A percentile compares a stretch with the other conserved stretches of the same genome.
These are phyloP conservation scores for Acanthopagrus latus DNA, from an alignment of 2,797 vertebrate genomes.

Conservation along the genomic window DNA sequence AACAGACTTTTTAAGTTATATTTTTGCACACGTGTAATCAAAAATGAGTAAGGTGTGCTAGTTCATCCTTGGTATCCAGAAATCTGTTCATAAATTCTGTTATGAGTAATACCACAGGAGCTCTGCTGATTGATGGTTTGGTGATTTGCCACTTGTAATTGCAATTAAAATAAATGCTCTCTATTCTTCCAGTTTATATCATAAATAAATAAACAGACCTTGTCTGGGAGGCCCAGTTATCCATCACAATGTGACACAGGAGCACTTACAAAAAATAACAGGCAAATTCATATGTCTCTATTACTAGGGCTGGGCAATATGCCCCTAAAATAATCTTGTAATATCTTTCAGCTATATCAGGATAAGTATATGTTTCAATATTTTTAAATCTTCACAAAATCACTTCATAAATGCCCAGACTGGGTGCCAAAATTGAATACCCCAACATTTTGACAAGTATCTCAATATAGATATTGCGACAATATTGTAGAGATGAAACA, in stretches of 20 bases:
- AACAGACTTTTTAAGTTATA: not conserved
- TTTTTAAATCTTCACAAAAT: too few species aligned
- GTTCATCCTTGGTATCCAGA: slow-evolving; percentile 1
- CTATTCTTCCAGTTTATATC: not conserved
- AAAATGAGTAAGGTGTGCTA: not conserved
- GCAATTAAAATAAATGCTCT: not conserved
- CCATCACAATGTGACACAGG: not conserved
- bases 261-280: not conserved
- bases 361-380: too few species aligned
- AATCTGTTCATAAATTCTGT: slow-evolving; percentile 2
- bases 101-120: not conserved
- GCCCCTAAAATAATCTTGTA: too few species aligned
- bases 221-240: not conserved
- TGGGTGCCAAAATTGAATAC: too few species aligned
- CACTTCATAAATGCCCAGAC: too few species aligned
- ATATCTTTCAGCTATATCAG: too few species aligned
- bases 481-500: too few species aligned
- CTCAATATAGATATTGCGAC: too few species aligned
- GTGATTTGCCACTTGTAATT: slow-evolving; percentile 14
- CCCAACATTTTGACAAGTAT: too few species aligned
- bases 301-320: too few species aligned
- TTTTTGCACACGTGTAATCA: not conserved
- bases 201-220: slow-evolving; percentile 20
- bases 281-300: not conserved
- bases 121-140: not conserved